These are phyloP conservation scores for Teleopsis dalmanni DNA, from an alignment of 1,140 invertebrate species.

Conservation along the genomic window DNA sequence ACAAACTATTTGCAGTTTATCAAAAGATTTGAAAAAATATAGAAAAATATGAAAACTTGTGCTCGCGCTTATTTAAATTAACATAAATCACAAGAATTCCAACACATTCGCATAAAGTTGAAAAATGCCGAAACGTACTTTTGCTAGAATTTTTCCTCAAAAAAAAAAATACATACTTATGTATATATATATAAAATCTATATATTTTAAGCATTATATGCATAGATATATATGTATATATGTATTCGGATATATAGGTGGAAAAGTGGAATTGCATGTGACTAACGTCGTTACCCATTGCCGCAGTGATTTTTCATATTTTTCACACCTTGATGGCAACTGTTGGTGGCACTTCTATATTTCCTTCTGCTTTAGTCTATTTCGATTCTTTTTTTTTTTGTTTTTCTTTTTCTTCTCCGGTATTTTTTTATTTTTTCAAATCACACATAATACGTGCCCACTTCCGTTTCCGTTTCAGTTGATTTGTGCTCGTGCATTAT, in stretches of 20 bases:
- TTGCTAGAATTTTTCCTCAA: constrained; percentile 2
- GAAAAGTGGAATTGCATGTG: too few species aligned
- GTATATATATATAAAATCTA: background rate
- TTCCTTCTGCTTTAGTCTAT: background rate
- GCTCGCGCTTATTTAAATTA: constrained; percentile 11
- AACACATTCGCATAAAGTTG: background rate
- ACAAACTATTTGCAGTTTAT: constrained; percentile 12
- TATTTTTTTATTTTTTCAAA: too few species aligned
- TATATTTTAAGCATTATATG: too few species aligned
- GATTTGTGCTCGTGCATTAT: too few species aligned
- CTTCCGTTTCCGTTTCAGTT: too few species aligned
- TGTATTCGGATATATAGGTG: too few species aligned
- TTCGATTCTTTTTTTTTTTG: background rate
- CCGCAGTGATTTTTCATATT: constrained; percentile 8
- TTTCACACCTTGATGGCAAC: constrained; percentile 3
- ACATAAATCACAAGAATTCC: constrained; percentile 11
- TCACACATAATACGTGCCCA: too few species aligned
- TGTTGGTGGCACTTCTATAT: too few species aligned
- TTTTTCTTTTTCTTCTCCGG: too few species aligned
- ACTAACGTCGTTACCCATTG: too few species aligned
- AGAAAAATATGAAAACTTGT: background rate
- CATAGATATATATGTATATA: background rate
- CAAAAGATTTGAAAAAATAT: constrained; percentile 10
- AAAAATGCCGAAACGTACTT: constrained; percentile 8
- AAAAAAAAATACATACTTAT: background rate